Evolutionary conservation across 2,113 vertebrate species (phyloP).

Genomic region (Cryptotis parvus): DNA sequence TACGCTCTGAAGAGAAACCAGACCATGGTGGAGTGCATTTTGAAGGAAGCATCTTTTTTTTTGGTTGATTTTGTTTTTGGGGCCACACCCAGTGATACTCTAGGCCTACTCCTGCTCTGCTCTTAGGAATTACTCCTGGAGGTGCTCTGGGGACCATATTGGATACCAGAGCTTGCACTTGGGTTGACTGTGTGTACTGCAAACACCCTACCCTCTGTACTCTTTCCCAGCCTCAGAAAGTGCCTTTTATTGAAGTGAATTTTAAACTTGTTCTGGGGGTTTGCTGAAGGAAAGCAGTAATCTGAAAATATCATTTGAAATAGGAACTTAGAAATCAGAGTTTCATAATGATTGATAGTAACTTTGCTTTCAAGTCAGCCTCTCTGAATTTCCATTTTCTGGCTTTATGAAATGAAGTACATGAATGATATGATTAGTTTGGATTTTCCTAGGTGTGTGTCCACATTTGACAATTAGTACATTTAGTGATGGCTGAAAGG

Average conservation of each 20-base stretch:
- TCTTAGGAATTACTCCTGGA: no score
- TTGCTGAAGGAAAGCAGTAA: slow-evolving; percentile 18
- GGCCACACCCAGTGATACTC: no score
- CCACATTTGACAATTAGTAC: slow-evolving; percentile 33
- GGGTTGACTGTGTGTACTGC: no score
- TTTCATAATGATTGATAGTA: neutral
- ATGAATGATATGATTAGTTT: neutral
- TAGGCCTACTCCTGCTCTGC: no score
- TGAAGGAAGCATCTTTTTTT: neutral
- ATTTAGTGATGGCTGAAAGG: neutral
- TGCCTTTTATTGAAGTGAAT: neutral
- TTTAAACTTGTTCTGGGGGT: neutral
- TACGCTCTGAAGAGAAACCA: no score
- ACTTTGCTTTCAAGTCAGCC: slow-evolving; percentile 11
- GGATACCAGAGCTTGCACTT: no score
- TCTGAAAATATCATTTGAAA: neutral
- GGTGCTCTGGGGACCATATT: no score
- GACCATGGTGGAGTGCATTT: neutral
- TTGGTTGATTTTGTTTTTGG: no score
- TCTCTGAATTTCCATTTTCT: slow-evolving; percentile 43
- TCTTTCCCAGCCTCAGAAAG: no score
- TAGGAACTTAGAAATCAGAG: neutral
- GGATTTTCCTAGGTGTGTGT: neutral
- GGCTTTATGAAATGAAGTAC: slow-evolving; percentile 26
- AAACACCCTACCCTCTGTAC: no score